These are phyloP conservation scores for Pentalonia nigronervosa DNA, from an alignment of 1,140 invertebrate species.

Conservation along the genomic window DNA sequence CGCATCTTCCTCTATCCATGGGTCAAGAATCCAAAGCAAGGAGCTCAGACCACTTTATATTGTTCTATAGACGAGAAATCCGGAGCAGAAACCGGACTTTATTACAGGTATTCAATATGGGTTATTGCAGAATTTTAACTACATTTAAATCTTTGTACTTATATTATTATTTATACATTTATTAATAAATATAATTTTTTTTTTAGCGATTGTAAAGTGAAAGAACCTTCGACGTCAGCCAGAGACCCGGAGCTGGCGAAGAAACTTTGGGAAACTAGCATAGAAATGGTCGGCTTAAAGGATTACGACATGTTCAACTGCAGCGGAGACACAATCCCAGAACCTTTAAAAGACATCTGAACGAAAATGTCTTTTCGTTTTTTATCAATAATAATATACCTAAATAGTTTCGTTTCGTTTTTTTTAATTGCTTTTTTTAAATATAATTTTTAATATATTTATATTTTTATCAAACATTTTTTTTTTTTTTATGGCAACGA, in stretches of 20 bases:
- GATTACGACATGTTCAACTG: conserved; percentile 58
- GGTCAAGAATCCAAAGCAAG: conserved; percentile 72
- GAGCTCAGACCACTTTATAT: conserved; percentile 82
- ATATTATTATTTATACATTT: not conserved
- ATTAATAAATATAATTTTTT: not conserved
- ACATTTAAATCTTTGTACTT: not conserved
- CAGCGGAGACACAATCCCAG: conserved; percentile 5
- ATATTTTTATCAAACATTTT: not conserved
- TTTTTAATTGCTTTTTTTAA: not conserved
- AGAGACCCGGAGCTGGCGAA: conserved; percentile 67
- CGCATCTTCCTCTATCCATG: conserved; percentile 63
- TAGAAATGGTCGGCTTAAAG: conserved; percentile 61
- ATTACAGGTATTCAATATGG: conserved; percentile 67
- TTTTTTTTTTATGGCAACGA: no score
- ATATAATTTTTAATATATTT: not conserved
- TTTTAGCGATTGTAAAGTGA: conserved; percentile 69
- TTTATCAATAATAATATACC: not conserved
- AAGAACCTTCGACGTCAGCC: conserved; percentile 65
- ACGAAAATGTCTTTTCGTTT: not conserved
- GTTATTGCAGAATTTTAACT: not conserved
- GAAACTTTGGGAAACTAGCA: conserved; percentile 67
- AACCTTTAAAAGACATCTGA: conserved; percentile 27
- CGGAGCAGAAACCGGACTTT: conserved; percentile 71
- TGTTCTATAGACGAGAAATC: conserved; percentile 77
- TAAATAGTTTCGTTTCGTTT: not conserved